Evolutionary conservation across 30 jellyfish, hydroid and myxozoan species (phyloP), one percentile per base, ranked within the genome.

Genomic region (Turritopsis dohrnii): DNA sequence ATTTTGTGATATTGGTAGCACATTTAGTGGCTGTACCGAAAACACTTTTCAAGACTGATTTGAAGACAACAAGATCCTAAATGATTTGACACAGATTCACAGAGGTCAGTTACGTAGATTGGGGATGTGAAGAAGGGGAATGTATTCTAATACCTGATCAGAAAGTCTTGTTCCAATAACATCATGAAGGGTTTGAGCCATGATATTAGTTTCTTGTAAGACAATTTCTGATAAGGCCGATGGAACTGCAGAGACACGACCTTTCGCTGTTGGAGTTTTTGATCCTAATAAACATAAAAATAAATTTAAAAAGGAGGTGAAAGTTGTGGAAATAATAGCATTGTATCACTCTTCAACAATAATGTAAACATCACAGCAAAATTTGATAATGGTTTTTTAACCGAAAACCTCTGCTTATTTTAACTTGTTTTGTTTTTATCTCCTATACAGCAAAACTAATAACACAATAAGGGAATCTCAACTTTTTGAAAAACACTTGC

Each of bases 121-220:
- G 8, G n/a, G n/a, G 84, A 28, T 22, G 26, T 74, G 69, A 72
- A 8, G 1, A 4, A 41, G 60, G 60, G 60, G 60, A 41, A 41
- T 5, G 60, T 41, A 41, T 13, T 13, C 26, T 52, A 74, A 21
- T 53, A 89, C 96, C 96, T 89, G 93, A n/a, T 85, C 89, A 1
- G 94, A 84, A 66, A 89, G 82, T 66, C 94, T 72, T 0, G 96
- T 52, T 21, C 96, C 96, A 53, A 89, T 81, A 77, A 86, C 77
- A 60, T 89, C 96, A 20, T 71, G 66, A 74, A 89, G 81, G 16
- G 94, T 52, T 76, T 84, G 89, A 21, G 81, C 29, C 21, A 89
- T 91, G 27, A 85, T 29, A 13, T 83, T 73, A 25, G 85, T 88
- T 41, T 89, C 96, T 1, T 74, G 29, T 81, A 74, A 80, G 27